A percentile compares a stretch with the other conserved stretches of the same genome.
Evolutionary conservation across 1,140 invertebrate species (phyloP).

Genomic region (Vanessa atalanta): DNA sequence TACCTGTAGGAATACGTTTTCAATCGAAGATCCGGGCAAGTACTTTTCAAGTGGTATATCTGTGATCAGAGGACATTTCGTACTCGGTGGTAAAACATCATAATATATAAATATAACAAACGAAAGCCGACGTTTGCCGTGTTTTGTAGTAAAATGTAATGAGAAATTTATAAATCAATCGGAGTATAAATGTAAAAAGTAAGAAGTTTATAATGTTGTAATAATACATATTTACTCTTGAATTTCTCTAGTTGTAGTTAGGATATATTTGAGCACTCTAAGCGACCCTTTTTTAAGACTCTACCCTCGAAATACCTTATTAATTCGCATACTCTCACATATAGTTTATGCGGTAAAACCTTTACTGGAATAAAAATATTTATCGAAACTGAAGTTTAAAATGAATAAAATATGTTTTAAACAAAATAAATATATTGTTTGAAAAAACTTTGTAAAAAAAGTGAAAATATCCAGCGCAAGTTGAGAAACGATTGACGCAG

Average conservation of each 20-base stretch:
- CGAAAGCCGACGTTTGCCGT: too few relatives aligned
- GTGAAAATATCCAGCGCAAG: not conserved
- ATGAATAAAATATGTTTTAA: not conserved
- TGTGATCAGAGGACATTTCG: too few relatives aligned
- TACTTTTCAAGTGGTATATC: too few relatives aligned
- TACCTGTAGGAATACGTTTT: too few relatives aligned
- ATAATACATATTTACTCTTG: not conserved
- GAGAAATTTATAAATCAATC: too few relatives aligned
- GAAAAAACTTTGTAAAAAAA: too few relatives aligned
- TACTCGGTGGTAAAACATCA: too few relatives aligned
- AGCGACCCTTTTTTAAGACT: not conserved
- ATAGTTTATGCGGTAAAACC: not conserved
- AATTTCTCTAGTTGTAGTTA: not conserved
- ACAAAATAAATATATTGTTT: not conserved
- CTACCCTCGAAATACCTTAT: not conserved
- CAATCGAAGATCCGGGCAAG: too few relatives aligned
- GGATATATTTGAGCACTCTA: not conserved
- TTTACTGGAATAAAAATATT: not conserved
- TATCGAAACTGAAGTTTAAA: too few relatives aligned
- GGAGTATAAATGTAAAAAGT: not conserved
- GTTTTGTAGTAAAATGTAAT: too few relatives aligned
- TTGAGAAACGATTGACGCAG: slow-evolving; percentile 15
- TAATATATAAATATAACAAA: too few relatives aligned
- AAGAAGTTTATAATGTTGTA: not conserved
- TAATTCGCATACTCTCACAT: not conserved